Evolutionary conservation across 2,888 invertebrate genomes (phyloP).

Genomic region (Drosophila stalkeri): DNA sequence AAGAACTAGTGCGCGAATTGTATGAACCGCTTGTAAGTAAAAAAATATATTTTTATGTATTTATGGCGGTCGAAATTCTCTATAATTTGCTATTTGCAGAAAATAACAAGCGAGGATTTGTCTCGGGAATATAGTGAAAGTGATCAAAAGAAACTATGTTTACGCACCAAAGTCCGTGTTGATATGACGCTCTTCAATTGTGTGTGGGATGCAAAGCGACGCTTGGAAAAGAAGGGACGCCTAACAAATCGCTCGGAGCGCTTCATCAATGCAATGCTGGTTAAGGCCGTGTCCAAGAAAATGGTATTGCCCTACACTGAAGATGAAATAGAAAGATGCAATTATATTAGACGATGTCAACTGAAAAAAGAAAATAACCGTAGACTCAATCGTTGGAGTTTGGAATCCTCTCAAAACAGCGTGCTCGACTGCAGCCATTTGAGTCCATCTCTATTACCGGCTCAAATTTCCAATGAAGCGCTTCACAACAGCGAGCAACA

Average conservation of each 20-base stretch:
- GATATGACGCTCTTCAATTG: constrained; percentile 52
- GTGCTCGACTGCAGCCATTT: not conserved
- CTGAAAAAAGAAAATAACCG: constrained; percentile 54
- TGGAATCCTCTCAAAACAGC: not conserved
- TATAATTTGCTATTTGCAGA: constrained; percentile 21
- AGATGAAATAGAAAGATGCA: constrained; percentile 4
- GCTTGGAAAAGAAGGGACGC: constrained; percentile 42
- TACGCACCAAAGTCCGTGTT: constrained; percentile 53
- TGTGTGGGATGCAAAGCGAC: constrained; percentile 60
- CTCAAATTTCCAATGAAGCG: constrained; percentile 9
- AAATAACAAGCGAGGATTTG: constrained; percentile 52
- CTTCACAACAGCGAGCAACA: not conserved
- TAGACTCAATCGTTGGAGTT: constrained; percentile 47
- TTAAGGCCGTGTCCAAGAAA: constrained; percentile 40
- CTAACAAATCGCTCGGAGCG: constrained; percentile 39
- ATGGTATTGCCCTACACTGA: constrained; percentile 58
- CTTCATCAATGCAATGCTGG: constrained; percentile 54
- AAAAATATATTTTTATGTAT: not conserved
- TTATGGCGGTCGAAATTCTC: too few species aligned
- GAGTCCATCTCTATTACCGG: constrained; percentile 5
- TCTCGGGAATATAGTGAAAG: constrained; percentile 33
- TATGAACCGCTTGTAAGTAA: constrained; percentile 36
- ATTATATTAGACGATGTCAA: constrained; percentile 29
- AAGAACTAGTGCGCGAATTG: not conserved
- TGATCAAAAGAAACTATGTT: constrained; percentile 47